A percentile compares a stretch with the other conserved stretches of the same genome.
These are phyloP conservation scores for Typhlomys cinereus DNA, from an alignment of 2,113 vertebrate species.

Conservation along the genomic window DNA sequence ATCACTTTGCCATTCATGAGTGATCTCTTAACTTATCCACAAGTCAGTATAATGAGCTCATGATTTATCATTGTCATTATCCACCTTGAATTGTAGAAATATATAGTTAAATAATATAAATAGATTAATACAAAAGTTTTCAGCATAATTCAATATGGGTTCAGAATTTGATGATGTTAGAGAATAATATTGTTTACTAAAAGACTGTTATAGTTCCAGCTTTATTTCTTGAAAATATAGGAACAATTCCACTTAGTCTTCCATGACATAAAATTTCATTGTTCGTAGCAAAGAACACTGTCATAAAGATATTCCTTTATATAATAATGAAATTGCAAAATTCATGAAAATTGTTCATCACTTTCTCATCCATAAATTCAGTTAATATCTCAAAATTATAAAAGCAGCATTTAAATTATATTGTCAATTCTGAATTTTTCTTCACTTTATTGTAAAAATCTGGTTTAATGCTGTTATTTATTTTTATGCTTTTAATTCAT, in stretches of 20 bases:
- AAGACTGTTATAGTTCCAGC: background rate
- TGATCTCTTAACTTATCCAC: background rate
- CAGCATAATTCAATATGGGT: background rate
- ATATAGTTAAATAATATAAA: background rate
- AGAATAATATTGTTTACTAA: background rate
- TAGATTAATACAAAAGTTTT: background rate
- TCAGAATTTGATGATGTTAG: background rate
- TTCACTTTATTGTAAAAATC: background rate
- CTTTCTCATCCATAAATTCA: constrained; percentile 43
- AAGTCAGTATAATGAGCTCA: constrained; percentile 34
- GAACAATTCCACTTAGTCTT: background rate
- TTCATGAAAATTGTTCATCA: constrained; percentile 18
- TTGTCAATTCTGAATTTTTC: background rate
- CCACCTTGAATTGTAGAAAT: background rate
- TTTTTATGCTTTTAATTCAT: background rate
- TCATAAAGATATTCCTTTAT: background rate
- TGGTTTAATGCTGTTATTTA: constrained; percentile 23
- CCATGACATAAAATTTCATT: background rate
- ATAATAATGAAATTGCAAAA: background rate
- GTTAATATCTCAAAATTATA: constrained; percentile 20
- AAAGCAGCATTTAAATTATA: constrained; percentile 17
- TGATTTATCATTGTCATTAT: background rate
- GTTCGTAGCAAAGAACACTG: background rate
- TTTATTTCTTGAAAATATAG: background rate
- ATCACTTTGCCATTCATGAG: background rate